A percentile compares a stretch with the other conserved stretches of the same genome.
phyloP scores from a whole-genome alignment of 2,113 vertebrate genomes.

The Tichodroma muraria region DNA sequence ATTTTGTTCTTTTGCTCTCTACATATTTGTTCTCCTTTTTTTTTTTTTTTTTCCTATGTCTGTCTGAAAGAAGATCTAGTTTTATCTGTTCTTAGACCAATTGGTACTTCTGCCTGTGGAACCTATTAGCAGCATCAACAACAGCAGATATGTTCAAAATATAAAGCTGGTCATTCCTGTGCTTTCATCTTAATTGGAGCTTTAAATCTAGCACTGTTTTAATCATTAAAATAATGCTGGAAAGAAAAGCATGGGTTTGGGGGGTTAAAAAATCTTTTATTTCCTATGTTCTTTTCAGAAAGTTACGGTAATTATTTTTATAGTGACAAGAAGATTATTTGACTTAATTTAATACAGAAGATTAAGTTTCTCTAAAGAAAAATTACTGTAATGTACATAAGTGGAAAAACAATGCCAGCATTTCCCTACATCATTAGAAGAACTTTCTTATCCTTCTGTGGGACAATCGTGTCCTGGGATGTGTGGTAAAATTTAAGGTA shows the following conservation, averaged over 20 bases:
- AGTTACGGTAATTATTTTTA: constrained; percentile 53
- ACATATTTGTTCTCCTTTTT: too few relatives aligned
- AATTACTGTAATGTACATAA: neutral
- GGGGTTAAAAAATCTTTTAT: neutral
- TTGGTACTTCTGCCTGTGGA: neutral
- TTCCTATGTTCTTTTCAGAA: constrained; percentile 27
- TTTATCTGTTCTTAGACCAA: constrained; percentile 24
- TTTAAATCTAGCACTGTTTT: constrained; percentile 50
- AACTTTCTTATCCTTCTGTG: neutral
- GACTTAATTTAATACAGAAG: constrained; percentile 34
- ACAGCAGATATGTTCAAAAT: constrained; percentile 27
- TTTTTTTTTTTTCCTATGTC: neutral
- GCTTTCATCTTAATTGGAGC: constrained; percentile 15
- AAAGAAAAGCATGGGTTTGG: constrained; percentile 11
- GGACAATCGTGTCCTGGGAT: neutral
- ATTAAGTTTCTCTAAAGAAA: neutral
- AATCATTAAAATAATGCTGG: constrained; percentile 57
- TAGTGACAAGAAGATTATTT: constrained; percentile 50
- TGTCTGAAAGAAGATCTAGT: neutral
- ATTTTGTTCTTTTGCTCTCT: neutral
- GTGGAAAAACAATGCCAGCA: neutral
- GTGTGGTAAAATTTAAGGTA: neutral
- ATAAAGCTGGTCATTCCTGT: constrained; percentile 31
- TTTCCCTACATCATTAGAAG: neutral
- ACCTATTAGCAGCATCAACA: neutral